Percentiles rank a stretch among this genome's conserved stretches.
Evolutionary conservation across 2,888 invertebrate species (phyloP).

Genomic region (Lithophane leautieri): DNA sequence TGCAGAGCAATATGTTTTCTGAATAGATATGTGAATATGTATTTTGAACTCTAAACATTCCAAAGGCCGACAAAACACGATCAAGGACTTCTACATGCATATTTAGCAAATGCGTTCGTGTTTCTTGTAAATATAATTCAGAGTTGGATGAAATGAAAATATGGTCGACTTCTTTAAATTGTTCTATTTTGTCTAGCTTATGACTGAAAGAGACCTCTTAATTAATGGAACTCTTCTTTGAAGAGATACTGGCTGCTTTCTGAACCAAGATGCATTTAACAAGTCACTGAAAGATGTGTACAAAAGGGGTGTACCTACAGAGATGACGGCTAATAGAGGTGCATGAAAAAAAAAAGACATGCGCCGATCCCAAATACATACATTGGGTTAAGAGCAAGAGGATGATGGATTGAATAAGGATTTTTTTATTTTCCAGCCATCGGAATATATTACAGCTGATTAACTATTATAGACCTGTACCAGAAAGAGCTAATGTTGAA

Average conservation of each 20-base stretch:
- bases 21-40: slow-evolving; percentile 41
- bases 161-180: neutral
- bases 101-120: slow-evolving; percentile 31
- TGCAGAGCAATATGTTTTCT: slow-evolving; percentile 52
- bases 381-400: neutral
- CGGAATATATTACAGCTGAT: neutral
- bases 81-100: slow-evolving; percentile 53
- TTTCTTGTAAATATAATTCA: slow-evolving; percentile 21
- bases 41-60: slow-evolving; percentile 52
- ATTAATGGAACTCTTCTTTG: neutral
- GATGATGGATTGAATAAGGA: neutral
- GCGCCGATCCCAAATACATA: neutral
- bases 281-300: neutral
- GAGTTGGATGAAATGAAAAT: slow-evolving; percentile 17
- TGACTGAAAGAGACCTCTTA: neutral
- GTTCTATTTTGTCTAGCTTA: neutral
- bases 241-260: neutral
- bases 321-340: neutral
- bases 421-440: neutral
- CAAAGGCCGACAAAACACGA: slow-evolving; percentile 57
- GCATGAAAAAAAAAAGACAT: neutral
- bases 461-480: neutral
- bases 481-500: neutral
- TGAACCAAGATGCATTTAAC: neutral
- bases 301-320: neutral